Evolutionary conservation across 1,140 invertebrate genomes (phyloP).

Genomic region (Caenorhabditis briggsae): DNA sequence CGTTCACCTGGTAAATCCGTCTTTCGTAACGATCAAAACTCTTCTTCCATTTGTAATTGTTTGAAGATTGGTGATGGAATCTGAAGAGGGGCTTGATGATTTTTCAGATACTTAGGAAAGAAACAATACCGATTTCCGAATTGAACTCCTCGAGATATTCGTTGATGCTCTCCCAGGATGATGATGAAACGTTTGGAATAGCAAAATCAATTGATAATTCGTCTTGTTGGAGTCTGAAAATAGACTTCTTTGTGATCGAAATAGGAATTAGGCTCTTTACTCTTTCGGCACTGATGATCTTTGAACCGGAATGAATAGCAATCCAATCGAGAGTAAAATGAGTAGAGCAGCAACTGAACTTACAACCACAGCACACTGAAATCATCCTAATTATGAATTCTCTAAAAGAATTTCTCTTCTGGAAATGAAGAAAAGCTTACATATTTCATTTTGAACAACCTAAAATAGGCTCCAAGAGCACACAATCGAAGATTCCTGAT

Average conservation of each 20-base stretch:
- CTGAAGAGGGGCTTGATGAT: background rate
- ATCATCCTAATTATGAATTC: no score
- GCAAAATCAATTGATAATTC: background rate
- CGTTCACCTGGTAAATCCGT: background rate
- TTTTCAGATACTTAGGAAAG: no score
- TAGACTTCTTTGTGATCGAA: no score
- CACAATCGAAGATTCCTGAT: background rate
- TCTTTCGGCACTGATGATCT: background rate
- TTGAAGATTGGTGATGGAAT: background rate
- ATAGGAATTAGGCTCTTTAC: background rate
- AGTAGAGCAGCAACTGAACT: background rate
- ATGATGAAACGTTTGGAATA: background rate
- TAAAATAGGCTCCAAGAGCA: background rate
- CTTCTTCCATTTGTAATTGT: slow-evolving; percentile 31
- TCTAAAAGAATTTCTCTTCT: no score
- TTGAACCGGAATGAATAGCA: slow-evolving; percentile 14
- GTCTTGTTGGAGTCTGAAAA: background rate
- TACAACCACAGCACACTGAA: no score
- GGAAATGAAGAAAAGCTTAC: background rate
- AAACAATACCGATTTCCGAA: background rate
- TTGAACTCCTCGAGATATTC: background rate
- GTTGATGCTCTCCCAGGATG: background rate
- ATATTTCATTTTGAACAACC: background rate
- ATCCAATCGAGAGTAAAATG: background rate
- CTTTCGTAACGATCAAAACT: background rate